Base-by-base conservation (phyloP, 2,797 vertebrate species). In the Pangasius sanitwongsei region DNA sequence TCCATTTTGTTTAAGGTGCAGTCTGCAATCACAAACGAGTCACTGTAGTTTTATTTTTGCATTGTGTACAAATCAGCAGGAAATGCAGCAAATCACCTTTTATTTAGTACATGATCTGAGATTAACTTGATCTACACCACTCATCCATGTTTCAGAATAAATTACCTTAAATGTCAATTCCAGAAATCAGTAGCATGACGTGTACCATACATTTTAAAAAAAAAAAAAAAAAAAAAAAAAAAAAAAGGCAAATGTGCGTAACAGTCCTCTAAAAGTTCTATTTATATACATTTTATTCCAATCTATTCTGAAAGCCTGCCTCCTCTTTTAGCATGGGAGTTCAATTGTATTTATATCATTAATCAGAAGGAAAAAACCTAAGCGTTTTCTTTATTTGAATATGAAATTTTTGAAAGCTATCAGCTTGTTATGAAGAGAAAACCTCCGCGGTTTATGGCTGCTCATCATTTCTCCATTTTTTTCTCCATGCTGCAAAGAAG, bases 401-500 rank as follows among this genome's bases (percentile, higher is more conserved):
- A 9, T 53, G 23, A 44, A 44, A 53, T 50, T 16, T 81, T 31
- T 18, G 63, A 81, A 65, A 34, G 75, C 53, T 28, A 25, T 28
- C 72, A 25, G 74, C 25, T 23, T 7, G 16, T 20, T 69, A 59
- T 41, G 13, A 15, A 83, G 18, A 83, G 85, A 72, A 63, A 74
- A 15, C 61, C 28, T 63, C 31, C 2, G 18, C n/a, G n/a, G 61
- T 74, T 23, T 11, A 75, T n/a, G 6, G n/a, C 4, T 85, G 44
- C 53, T 84, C 85, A 78, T 92, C 83, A 91, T 15, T 91, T 91
- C 4, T 74, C 87, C 53, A 61, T 13, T 88, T 91, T 92, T 67
- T 93, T 91, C 87, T 92, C 91, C 92, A 93, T 90, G 74, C 92
- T 93, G 88, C 80, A 55, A 61, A 83, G 7, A 41, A 6, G 9